A percentile compares a stretch with the other conserved stretches of the same genome.
These are phyloP conservation scores for Geococcyx californianus DNA, from an alignment of 2,113 vertebrate species.

Conservation along the genomic window DNA sequence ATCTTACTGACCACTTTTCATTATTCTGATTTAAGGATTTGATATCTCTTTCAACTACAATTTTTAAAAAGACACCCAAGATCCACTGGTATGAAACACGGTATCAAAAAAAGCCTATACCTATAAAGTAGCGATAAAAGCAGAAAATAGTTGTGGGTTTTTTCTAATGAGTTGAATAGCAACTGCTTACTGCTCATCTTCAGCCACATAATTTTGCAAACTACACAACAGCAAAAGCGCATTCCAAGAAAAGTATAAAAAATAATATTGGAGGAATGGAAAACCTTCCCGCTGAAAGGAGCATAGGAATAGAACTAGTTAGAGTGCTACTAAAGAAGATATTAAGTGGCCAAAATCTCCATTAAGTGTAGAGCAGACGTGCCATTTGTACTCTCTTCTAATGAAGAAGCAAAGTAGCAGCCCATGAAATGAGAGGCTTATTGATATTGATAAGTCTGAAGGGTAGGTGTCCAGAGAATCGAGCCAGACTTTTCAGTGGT, in stretches of 20 bases:
- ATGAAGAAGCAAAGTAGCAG: background rate
- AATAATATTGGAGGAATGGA: background rate
- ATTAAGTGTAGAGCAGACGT: background rate
- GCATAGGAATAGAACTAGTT: background rate
- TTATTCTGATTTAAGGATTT: background rate
- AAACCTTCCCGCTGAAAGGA: background rate
- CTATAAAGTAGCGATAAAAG: background rate
- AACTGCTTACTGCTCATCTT: background rate
- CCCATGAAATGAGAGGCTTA: background rate
- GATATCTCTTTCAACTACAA: background rate
- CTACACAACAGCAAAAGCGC: background rate
- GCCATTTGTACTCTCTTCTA: background rate
- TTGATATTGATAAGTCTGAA: too few species aligned
- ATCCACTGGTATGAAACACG: background rate
- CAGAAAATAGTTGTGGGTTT: background rate
- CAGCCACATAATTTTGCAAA: background rate
- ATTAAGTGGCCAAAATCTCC: background rate
- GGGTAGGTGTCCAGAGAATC: too few species aligned
- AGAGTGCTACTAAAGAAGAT: background rate
- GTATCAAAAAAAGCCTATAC: background rate
- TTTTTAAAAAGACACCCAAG: background rate
- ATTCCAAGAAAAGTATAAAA: background rate
- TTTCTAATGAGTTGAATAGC: background rate
- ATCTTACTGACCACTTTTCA: background rate
- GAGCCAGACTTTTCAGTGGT: too few species aligned